Evolutionary conservation across 1,140 invertebrate genomes (phyloP).

Genomic region (Calephelis virginiensis): DNA sequence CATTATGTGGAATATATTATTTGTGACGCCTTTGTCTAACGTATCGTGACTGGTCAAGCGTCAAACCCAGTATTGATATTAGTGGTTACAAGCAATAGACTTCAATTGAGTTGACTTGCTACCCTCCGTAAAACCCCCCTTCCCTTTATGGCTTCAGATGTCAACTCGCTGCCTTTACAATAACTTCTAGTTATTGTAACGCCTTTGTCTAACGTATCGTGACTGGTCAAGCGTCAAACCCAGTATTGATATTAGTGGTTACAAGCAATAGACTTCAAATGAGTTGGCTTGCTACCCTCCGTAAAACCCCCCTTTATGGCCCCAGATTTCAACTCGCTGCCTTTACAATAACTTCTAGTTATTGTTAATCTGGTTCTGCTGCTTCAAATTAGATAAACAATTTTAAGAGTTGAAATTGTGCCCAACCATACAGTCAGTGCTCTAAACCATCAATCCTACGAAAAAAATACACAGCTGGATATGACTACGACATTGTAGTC

Average conservation of each 20-base stretch:
- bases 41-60: neutral
- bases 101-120: neutral
- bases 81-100: neutral
- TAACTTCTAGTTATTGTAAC: neutral
- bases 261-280: neutral
- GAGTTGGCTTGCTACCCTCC: neutral
- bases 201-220: neutral
- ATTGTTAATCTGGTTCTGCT: neutral
- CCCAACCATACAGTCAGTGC: too few relatives aligned
- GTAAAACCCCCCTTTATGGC: neutral
- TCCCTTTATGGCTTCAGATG: neutral
- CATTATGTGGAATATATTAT: conserved; percentile 8
- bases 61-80: neutral
- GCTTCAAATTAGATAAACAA: neutral
- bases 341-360: too few relatives aligned
- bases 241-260: neutral
- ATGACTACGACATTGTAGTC: too few relatives aligned
- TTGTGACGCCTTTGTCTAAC: conserved; percentile 1
- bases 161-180: neutral
- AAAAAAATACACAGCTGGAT: too few relatives aligned
- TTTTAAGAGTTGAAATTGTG: neutral
- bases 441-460: too few relatives aligned
- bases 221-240: neutral
- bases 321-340: neutral
- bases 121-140: neutral